These are phyloP conservation scores for Trididemnum miniatum DNA, from an alignment of 23 tunicate species.

Conservation along the genomic window DNA sequence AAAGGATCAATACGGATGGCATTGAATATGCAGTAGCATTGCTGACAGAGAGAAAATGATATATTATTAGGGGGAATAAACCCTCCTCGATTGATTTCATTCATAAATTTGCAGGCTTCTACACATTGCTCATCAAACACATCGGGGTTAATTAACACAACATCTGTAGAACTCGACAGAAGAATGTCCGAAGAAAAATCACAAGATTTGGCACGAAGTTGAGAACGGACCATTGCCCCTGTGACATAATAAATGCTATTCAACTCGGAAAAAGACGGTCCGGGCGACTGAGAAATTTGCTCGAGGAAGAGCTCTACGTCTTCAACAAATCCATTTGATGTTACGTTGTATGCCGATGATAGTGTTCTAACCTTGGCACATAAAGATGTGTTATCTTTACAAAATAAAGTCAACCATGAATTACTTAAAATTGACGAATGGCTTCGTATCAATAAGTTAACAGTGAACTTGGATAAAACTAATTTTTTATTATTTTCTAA, in stretches of 20 bases:
- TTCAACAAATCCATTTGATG: conserved; percentile 2
- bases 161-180: conserved; percentile 2
- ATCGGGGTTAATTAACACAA: not conserved
- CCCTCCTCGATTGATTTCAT: conserved; percentile 22
- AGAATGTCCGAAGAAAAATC: conserved; percentile 19
- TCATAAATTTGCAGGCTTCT: conserved; percentile 20
- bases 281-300: not conserved
- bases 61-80: conserved; percentile 26
- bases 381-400: no score
- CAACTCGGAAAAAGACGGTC: conserved; percentile 5
- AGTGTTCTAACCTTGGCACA: no score
- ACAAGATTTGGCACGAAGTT: conserved; percentile 25
- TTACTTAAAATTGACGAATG: no score
- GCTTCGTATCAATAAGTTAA: no score
- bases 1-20: no score
- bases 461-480: no score
- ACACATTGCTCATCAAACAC: conserved; percentile 1
- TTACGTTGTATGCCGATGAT: no score
- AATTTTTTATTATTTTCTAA: no score
- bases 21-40: no score
- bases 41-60: conserved; percentile 12
- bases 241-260: conserved; percentile 32
- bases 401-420: no score
- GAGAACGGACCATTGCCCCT: conserved; percentile 29
- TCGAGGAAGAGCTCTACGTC: conserved; percentile 15